Conservation (phyloP, 92 coral and sea anemone species). For the Palythoa heliodiscus region DNA sequence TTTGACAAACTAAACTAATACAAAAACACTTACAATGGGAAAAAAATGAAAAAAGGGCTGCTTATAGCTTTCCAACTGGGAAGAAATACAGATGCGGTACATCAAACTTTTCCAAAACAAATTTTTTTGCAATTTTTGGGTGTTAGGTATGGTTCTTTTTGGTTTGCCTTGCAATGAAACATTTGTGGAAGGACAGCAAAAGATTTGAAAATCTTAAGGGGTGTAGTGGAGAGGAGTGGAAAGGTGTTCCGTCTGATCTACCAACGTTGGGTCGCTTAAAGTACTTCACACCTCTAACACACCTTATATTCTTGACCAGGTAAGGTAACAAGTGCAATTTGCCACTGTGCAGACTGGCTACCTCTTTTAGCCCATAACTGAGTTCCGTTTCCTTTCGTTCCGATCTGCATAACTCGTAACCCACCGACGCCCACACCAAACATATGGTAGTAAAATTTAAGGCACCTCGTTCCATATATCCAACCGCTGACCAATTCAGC, state of each 20-base stretch:
- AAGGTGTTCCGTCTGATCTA: too few relatives aligned
- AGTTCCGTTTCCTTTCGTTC: conserved; percentile 42
- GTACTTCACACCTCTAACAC: not conserved
- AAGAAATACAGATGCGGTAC: too few relatives aligned
- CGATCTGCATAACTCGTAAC: conserved; percentile 52
- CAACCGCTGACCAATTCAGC: conserved; percentile 62
- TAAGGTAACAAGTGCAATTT: not conserved
- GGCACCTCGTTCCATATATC: conserved; percentile 44
- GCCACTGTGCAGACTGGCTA: conserved; percentile 59
- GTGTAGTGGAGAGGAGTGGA: not conserved
- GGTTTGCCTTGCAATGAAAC: too few relatives aligned
- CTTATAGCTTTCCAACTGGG: too few relatives aligned
- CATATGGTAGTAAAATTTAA: conserved; percentile 71
- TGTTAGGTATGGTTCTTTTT: too few relatives aligned
- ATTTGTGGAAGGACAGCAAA: too few relatives aligned
- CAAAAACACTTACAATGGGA: too few relatives aligned
- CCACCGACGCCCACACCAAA: conserved; percentile 57
- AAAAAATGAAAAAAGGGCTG: too few relatives aligned
- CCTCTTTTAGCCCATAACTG: conserved; percentile 61
- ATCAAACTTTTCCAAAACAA: too few relatives aligned
- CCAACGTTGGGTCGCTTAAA: too few relatives aligned
- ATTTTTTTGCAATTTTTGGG: too few relatives aligned
- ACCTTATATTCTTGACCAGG: conserved; percentile 31
- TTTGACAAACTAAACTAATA: too few relatives aligned
- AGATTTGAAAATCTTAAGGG: not conserved